Conservation (phyloP, 2,888 invertebrate species). For the Ichneumoninae sp. region DNA sequence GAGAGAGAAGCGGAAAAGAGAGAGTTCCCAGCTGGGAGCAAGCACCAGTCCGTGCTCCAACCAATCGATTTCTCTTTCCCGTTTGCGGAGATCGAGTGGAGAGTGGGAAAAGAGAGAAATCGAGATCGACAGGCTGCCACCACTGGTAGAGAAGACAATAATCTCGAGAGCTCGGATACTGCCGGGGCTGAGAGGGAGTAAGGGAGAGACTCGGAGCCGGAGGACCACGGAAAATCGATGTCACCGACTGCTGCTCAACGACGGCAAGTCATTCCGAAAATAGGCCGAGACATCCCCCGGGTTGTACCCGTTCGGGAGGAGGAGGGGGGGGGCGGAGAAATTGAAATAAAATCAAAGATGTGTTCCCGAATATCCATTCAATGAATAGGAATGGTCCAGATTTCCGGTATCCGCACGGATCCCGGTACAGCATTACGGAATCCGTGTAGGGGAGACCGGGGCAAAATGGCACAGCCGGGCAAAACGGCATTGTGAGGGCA, state of each 20-base stretch:
- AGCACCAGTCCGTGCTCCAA: conserved; percentile 14
- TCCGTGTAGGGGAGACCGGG: conserved; percentile 50
- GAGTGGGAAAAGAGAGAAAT: conserved; percentile 30
- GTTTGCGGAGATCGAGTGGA: conserved; percentile 13
- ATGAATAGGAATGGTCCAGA: conserved; percentile 75
- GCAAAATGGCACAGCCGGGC: too few relatives aligned
- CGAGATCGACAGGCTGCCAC: conserved; percentile 49
- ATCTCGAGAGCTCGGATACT: conserved; percentile 42
- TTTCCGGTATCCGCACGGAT: conserved; percentile 38
- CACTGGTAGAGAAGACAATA: conserved; percentile 44
- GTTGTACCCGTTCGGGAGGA: conserved; percentile 64
- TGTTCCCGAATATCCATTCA: conserved; percentile 76
- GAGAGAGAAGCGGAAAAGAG: neutral
- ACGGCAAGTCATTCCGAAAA: conserved; percentile 60
- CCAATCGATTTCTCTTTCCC: conserved; percentile 48
- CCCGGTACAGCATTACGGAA: conserved; percentile 31
- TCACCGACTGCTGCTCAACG: conserved; percentile 36
- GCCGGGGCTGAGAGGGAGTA: conserved; percentile 46
- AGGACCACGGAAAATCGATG: conserved; percentile 64
- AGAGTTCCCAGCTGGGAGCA: conserved; percentile 12
- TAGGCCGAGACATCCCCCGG: conserved; percentile 74
- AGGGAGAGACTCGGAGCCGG: conserved; percentile 53
- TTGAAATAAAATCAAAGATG: conserved; percentile 78
- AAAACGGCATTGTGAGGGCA: too few relatives aligned
- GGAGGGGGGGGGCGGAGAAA: conserved; percentile 62